Percentiles rank a stretch among this genome's conserved stretches.
Evolutionary conservation across 2,113 vertebrate genomes (phyloP).

Genomic region (Myrmecobius fasciatus): DNA sequence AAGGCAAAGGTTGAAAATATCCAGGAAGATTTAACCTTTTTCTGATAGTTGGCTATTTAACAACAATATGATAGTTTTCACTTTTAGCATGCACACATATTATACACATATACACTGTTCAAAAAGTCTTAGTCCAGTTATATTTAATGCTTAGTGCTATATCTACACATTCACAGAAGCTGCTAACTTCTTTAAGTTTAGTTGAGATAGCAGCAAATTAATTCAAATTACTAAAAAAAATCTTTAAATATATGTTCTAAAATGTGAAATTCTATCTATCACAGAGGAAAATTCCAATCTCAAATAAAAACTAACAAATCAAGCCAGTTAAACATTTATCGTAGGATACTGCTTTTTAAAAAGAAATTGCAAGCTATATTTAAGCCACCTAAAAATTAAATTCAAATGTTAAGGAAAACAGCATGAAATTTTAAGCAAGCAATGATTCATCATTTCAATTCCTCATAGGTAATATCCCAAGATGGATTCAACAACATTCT

Average conservation of each 20-base stretch:
- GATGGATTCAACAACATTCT: conserved; percentile 54
- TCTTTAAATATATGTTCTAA: neutral
- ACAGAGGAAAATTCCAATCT: neutral
- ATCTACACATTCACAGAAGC: neutral
- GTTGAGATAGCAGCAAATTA: neutral
- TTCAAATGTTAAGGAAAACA: neutral
- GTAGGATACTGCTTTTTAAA: neutral
- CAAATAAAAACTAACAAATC: neutral
- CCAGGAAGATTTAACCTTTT: neutral
- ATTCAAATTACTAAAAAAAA: neutral
- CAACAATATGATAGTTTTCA: neutral
- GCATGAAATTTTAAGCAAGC: conserved; percentile 36
- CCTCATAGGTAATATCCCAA: conserved; percentile 42
- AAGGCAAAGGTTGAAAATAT: neutral
- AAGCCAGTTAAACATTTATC: neutral
- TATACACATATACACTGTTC: neutral
- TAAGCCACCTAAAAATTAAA: neutral
- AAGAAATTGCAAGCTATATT: neutral
- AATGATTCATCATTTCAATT: conserved; percentile 37
- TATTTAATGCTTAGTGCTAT: neutral
- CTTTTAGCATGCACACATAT: neutral
- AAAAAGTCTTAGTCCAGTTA: neutral
- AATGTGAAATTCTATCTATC: neutral
- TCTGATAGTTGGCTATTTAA: neutral
- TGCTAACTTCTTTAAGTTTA: neutral